Base-by-base conservation (phyloP, 2,113 vertebrate species). In the Suricata suricatta region DNA sequence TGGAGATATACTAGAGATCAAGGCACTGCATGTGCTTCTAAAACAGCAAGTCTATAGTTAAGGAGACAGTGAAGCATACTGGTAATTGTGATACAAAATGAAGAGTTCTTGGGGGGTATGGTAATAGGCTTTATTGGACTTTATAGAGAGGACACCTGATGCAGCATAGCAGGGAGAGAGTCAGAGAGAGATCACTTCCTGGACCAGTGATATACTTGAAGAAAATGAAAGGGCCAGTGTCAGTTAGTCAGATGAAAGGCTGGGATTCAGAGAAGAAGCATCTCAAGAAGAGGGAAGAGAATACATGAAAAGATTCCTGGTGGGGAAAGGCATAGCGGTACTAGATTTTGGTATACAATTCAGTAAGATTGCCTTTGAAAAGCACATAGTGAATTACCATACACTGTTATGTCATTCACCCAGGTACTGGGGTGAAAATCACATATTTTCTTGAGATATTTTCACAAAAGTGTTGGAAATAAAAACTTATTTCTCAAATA, bases 81-180 rank as follows among this genome's bases (percentile, higher is more conserved):
- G 25, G 29, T 41, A 38, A 23, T 8, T 35, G 21, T 31, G n/a
- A 69, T 17, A 8, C 4, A 57, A 21, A 69, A 63, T 41, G 35
- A 60, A 64, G 64, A 17, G 38, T 76, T 69, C 23, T 5, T 44
- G 41, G 9, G 7, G 19, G 4, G 0, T 16, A 64, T 0, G n/a
- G 5, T 29, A 3, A 19, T 17, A 5, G 9, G n/a, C 33, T 15
- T 60, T 7, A 25, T 0, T 41, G 44, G 83, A 31, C 5, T 74
- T 85, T 21, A 64, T 1, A 15, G 29, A 94, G 88, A 63, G 88
- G n/a, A 10, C 5, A 9, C 0, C 17, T 35, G 35, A n/a, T 38
- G 8, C 1, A 57, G 12, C 19, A 33, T 1, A 27, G 44, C 1
- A 14, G 31, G 35, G 2, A 2, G 2, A 15, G 3, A 2, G 25